Evolutionary conservation across 2,797 vertebrate species (phyloP).

Genomic region (Urophycis tenuis): DNA sequence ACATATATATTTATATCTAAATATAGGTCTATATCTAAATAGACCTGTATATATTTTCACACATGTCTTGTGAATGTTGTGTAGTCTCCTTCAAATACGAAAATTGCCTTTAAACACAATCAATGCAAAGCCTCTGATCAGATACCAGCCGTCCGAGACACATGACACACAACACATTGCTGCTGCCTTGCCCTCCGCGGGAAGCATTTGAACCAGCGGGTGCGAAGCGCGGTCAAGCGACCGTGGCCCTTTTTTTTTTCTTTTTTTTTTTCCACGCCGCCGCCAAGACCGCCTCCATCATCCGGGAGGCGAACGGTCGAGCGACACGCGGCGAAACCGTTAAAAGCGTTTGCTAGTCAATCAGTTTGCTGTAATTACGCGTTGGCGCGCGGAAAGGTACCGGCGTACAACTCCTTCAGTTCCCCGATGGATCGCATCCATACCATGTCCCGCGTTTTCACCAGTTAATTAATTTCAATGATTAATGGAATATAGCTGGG

Average conservation of each 20-base stretch:
- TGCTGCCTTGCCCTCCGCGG: background rate
- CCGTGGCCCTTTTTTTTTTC: too few species aligned
- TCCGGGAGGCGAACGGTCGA: slow-evolving; percentile 13
- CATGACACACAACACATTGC: background rate
- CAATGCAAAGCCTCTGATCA: background rate
- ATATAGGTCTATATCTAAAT: too few species aligned
- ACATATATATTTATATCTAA: background rate
- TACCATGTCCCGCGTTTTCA: slow-evolving; percentile 65
- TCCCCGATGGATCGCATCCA: slow-evolving; percentile 50
- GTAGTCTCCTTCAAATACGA: too few species aligned
- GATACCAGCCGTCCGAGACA: background rate
- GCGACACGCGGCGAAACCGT: background rate
- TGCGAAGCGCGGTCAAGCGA: background rate
- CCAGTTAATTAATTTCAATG: slow-evolving; percentile 69
- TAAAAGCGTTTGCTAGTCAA: background rate
- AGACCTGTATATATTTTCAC: background rate
- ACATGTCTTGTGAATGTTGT: background rate
- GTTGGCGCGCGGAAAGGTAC: background rate
- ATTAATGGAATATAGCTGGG: slow-evolving; percentile 65
- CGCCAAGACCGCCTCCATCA: slow-evolving; percentile 5
- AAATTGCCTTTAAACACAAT: too few species aligned
- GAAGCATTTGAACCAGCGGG: background rate
- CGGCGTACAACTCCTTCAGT: slow-evolving; percentile 34
- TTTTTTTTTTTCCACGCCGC: too few species aligned
- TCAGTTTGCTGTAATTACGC: background rate